Conservation (phyloP, 2,888 invertebrate genomes). For the Yponomeuta malinellus region DNA sequence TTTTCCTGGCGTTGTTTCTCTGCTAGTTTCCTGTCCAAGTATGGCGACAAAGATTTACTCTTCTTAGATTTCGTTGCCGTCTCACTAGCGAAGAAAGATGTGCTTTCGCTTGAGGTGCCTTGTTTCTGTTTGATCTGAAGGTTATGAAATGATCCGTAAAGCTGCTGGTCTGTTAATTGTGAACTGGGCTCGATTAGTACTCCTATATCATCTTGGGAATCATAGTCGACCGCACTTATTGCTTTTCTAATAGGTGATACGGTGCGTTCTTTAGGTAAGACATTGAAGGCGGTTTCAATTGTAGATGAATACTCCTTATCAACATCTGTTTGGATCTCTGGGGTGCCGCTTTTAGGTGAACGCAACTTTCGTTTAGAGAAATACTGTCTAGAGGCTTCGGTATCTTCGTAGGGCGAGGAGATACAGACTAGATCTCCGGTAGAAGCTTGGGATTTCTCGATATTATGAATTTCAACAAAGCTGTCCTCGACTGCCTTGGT, state of each 20-base stretch:
- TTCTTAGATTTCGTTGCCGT: slow-evolving; percentile 40
- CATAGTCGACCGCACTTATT: not conserved
- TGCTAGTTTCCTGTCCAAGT: slow-evolving; percentile 41
- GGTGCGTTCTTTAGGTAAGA: not conserved
- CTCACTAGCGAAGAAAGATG: slow-evolving; percentile 33
- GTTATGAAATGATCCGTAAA: not conserved
- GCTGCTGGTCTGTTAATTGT: not conserved
- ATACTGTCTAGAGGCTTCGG: slow-evolving; percentile 41
- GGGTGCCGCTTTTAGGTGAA: slow-evolving; percentile 39
- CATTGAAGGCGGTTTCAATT: slow-evolving; percentile 25
- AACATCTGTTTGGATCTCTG: slow-evolving; percentile 39
- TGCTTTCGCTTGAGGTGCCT: slow-evolving; percentile 26
- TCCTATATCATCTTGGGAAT: slow-evolving; percentile 7
- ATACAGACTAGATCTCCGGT: slow-evolving; percentile 62
- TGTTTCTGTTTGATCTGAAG: slow-evolving; percentile 17
- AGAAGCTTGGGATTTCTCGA: slow-evolving; percentile 50
- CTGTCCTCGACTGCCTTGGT: slow-evolving; percentile 58
- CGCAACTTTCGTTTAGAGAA: slow-evolving; percentile 46
- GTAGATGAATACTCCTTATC: slow-evolving; percentile 22
- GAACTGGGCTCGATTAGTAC: not conserved
- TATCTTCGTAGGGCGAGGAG: slow-evolving; percentile 52
- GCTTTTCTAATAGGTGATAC: slow-evolving; percentile 10
- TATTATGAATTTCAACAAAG: slow-evolving; percentile 67
- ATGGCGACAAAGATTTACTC: slow-evolving; percentile 51
- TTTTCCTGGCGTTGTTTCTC: slow-evolving; percentile 38